Evolutionary conservation across 2,888 invertebrate species (phyloP).

Genomic region (Cremastobaeus sp.): DNA sequence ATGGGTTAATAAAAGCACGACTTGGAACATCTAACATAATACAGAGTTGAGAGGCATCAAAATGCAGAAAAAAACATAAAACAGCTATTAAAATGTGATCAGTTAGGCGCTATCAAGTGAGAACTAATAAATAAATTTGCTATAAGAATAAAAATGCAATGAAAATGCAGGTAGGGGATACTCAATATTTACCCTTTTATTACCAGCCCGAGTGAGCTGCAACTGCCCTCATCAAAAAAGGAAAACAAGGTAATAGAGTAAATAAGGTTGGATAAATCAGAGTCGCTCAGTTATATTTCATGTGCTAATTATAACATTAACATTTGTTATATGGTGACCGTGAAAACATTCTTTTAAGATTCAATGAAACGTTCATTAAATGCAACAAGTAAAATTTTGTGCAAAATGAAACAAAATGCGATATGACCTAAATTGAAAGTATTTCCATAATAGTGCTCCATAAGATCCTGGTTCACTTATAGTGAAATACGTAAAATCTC

Average conservation of each 20-base stretch:
- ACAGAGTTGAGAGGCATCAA: not conserved
- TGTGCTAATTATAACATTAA: not conserved
- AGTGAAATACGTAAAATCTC: too few relatives aligned
- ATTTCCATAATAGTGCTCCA: too few relatives aligned
- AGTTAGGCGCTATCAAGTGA: slow-evolving; percentile 26
- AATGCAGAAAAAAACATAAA: slow-evolving; percentile 15
- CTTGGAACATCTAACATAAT: not conserved
- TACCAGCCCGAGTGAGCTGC: slow-evolving; percentile 81
- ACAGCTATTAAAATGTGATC: slow-evolving; percentile 23
- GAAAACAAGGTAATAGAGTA: slow-evolving; percentile 65
- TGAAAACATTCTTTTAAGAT: too few relatives aligned
- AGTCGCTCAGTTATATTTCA: slow-evolving; percentile 20
- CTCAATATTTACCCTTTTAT: slow-evolving; percentile 81
- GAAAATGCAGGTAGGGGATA: slow-evolving; percentile 65
- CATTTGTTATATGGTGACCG: too few relatives aligned
- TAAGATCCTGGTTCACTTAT: too few relatives aligned
- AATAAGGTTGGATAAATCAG: slow-evolving; percentile 34
- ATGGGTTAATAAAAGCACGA: slow-evolving; percentile 2
- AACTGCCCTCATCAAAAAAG: slow-evolving; percentile 78
- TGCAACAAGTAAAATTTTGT: too few relatives aligned
- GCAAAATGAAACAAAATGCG: too few relatives aligned
- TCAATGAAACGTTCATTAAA: too few relatives aligned
- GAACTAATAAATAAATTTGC: slow-evolving; percentile 20
- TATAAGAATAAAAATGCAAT: slow-evolving; percentile 31
- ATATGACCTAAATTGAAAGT: too few relatives aligned